Conservation (phyloP, 2,113 vertebrate species). For the Accipiter virgatus region DNA sequence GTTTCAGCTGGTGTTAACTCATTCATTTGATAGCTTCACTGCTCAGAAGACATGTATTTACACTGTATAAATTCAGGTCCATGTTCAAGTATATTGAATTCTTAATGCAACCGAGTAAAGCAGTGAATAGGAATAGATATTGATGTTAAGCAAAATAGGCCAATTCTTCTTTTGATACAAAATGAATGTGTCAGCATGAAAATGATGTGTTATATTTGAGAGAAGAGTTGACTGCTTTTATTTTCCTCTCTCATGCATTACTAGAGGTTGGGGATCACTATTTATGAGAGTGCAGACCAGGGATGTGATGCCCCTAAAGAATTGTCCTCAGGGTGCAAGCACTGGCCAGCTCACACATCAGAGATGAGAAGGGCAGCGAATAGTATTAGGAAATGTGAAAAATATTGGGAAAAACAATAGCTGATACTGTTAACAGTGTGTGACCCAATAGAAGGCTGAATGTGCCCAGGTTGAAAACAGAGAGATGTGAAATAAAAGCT, state of each 20-base stretch:
- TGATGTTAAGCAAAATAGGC: not conserved
- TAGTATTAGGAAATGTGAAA: not conserved
- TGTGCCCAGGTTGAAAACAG: not conserved
- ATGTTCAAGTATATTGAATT: not conserved
- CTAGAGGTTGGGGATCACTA: not conserved
- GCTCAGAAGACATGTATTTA: not conserved
- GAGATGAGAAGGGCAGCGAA: not conserved
- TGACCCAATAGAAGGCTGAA: not conserved
- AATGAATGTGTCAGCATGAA: not conserved
- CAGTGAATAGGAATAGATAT: not conserved
- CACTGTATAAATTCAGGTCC: not conserved
- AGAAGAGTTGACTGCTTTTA: not conserved
- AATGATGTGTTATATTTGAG: not conserved
- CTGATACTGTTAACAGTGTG: fast-evolving
- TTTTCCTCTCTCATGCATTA: not conserved
- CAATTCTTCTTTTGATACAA: not conserved
- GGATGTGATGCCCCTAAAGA: not conserved
- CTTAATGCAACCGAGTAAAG: not conserved
- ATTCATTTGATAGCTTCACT: not conserved
- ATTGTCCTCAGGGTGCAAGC: too few species aligned
- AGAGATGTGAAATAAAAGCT: not conserved
- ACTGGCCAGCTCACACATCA: not conserved
- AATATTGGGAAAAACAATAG: not conserved
- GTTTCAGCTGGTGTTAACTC: not conserved
- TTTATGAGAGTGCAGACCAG: not conserved